phyloP scores from a whole-genome alignment of 2,113 vertebrate species.

The Neodontobutis hainanensis region DNA sequence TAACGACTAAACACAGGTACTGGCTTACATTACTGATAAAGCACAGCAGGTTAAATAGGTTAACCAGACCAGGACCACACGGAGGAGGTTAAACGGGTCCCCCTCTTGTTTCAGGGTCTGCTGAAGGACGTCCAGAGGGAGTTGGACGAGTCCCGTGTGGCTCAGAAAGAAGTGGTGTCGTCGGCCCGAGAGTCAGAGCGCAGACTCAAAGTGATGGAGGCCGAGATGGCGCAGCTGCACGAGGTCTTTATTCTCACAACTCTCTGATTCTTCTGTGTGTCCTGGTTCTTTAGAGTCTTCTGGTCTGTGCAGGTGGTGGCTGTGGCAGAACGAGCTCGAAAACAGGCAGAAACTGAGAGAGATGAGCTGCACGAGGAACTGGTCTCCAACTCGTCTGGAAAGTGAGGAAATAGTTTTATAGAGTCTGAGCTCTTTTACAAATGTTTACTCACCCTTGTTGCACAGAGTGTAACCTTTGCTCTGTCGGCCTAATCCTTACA shows the following conservation, averaged over 20 bases:
- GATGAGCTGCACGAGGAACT: slow-evolving; percentile 90
- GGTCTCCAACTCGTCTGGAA: slow-evolving; percentile 82
- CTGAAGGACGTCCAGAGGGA: slow-evolving; percentile 94
- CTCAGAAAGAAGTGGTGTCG: slow-evolving; percentile 88
- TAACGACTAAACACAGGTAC: background rate
- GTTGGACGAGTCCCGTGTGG: slow-evolving; percentile 86
- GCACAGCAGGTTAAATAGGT: too few species aligned
- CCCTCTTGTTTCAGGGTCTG: slow-evolving; percentile 80
- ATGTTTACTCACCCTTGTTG: too few species aligned
- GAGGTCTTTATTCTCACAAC: slow-evolving; percentile 77
- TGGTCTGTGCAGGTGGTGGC: slow-evolving; percentile 76
- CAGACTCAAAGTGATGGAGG: slow-evolving; percentile 87
- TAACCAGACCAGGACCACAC: too few species aligned
- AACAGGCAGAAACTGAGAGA: slow-evolving; percentile 89
- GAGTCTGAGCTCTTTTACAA: too few species aligned
- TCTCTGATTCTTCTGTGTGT: background rate
- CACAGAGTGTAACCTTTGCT: too few species aligned
- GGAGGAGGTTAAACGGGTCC: too few species aligned
- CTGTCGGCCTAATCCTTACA: too few species aligned
- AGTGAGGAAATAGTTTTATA: slow-evolving; percentile 66
- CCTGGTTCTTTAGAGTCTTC: background rate
- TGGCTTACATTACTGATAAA: too few species aligned
- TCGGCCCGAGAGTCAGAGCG: slow-evolving; percentile 91
- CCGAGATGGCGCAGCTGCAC: slow-evolving; percentile 88
- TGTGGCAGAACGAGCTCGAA: slow-evolving; percentile 86